Percentiles rank a stretch among this genome's conserved stretches.
phyloP scores from a whole-genome alignment of 2,888 invertebrate genomes.

The Drosophila barbarae region DNA sequence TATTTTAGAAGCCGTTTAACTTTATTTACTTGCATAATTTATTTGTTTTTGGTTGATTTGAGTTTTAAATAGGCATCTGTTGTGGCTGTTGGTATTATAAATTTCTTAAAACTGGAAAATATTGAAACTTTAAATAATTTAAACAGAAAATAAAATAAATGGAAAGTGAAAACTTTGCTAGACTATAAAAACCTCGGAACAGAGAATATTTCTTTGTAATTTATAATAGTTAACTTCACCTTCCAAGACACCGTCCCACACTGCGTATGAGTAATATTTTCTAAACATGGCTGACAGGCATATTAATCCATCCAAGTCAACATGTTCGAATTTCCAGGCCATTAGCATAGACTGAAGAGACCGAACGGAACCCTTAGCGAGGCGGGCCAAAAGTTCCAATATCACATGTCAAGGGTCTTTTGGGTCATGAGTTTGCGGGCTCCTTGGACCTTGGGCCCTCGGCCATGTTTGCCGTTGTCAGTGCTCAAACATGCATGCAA shows the following conservation, averaged over 20 bases:
- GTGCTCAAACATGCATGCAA: slow-evolving; percentile 47
- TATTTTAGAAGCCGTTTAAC: too few species aligned
- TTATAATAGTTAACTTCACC: not conserved
- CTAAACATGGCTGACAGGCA: not conserved
- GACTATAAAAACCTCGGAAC: too few species aligned
- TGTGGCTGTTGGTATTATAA: not conserved
- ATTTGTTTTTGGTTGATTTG: not conserved
- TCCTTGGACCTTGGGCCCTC: slow-evolving; percentile 24
- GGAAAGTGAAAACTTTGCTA: too few species aligned
- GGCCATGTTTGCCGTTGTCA: slow-evolving; percentile 25
- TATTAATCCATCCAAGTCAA: not conserved
- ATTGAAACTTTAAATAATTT: too few species aligned
- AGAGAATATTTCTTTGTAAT: not conserved
- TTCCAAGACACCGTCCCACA: not conserved
- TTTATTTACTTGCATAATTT: not conserved
- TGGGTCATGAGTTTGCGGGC: slow-evolving; percentile 7
- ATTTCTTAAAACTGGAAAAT: too few species aligned
- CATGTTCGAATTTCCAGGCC: slow-evolving; percentile 7
- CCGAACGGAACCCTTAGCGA: slow-evolving; percentile 3
- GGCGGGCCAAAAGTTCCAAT: slow-evolving; percentile 14
- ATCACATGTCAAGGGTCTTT: slow-evolving; percentile 35
- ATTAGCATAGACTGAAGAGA: slow-evolving; percentile 1
- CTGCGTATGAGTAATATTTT: slow-evolving; percentile 21
- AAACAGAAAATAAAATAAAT: too few species aligned
- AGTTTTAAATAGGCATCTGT: not conserved